Percentiles rank a stretch among this genome's conserved stretches.
These are phyloP conservation scores for Odiellus spinosus DNA, from an alignment of 2,888 invertebrate species.

Conservation along the genomic window DNA sequence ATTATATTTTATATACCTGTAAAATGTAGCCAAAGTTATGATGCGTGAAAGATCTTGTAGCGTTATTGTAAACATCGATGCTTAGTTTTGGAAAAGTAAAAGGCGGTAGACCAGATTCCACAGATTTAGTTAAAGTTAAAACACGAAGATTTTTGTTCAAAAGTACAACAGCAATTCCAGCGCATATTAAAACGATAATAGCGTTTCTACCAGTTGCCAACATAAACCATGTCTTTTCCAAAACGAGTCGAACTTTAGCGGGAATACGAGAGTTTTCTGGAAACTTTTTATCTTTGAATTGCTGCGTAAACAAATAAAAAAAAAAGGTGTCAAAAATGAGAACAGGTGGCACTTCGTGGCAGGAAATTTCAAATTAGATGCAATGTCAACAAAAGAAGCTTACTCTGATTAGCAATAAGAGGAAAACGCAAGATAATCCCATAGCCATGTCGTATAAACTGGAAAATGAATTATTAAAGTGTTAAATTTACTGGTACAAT, in stretches of 20 bases:
- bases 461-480: not conserved
- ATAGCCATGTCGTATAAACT: constrained; percentile 9
- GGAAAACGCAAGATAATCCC: constrained; percentile 10
- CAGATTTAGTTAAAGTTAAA: constrained; percentile 18
- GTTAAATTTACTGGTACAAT: too few species aligned
- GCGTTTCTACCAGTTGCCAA: constrained; percentile 13
- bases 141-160: not conserved
- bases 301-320: not conserved
- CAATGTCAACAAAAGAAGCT: too few species aligned
- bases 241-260: constrained; percentile 4
- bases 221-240: constrained; percentile 16
- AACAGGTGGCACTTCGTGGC: too few species aligned
- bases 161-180: not conserved
- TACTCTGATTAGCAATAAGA: constrained; percentile 11
- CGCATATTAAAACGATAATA: not conserved
- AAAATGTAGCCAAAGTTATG: constrained; percentile 13
- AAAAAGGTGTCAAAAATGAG: not conserved
- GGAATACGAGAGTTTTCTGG: not conserved
- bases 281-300: constrained; percentile 2
- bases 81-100: constrained; percentile 18
- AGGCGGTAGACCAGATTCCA: constrained; percentile 21
- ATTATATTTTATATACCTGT: constrained; percentile 6
- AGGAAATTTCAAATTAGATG: too few species aligned
- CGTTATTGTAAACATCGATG: constrained; percentile 7
- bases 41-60: constrained; percentile 11